Evolutionary conservation across 2,113 vertebrate genomes (phyloP).

Genomic region (Melanerpes aurifrons): DNA sequence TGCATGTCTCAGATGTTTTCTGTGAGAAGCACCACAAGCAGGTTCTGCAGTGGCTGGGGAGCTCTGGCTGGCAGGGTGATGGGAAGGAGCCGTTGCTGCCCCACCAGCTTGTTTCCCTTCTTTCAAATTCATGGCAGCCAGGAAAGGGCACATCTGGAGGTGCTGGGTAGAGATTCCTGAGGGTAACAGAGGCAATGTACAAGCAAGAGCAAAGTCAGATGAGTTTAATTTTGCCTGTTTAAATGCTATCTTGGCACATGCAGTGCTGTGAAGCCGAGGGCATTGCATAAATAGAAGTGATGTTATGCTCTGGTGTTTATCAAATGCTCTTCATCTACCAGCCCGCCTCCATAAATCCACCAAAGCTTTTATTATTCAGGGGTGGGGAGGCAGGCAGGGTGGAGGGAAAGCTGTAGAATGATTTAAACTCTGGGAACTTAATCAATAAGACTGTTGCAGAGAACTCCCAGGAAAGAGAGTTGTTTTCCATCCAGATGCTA

Average conservation of each 20-base stretch:
- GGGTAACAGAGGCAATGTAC: neutral
- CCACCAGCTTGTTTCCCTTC: neutral
- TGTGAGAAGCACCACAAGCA: neutral
- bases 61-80: neutral
- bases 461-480: slow-evolving; percentile 78
- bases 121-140: slow-evolving; percentile 37
- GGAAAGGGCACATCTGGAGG: slow-evolving; percentile 6
- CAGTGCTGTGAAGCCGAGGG: slow-evolving; percentile 42
- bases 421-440: slow-evolving; percentile 84
- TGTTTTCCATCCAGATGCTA: slow-evolving; percentile 83
- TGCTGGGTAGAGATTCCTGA: slow-evolving; percentile 1
- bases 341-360: slow-evolving; percentile 74
- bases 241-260: slow-evolving; percentile 40
- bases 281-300: slow-evolving; percentile 59
- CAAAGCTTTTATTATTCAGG: slow-evolving; percentile 81
- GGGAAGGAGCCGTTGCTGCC: neutral
- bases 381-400: slow-evolving; percentile 75
- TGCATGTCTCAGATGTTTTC: neutral
- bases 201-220: slow-evolving; percentile 57
- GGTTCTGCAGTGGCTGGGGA: neutral
- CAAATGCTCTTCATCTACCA: slow-evolving; percentile 57
- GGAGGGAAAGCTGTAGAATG: slow-evolving; percentile 80
- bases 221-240: slow-evolving; percentile 64
- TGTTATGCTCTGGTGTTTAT: slow-evolving; percentile 52
- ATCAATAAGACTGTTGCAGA: slow-evolving; percentile 81